phyloP scores from a whole-genome alignment of 2,888 invertebrate species.

The Clepsis dumicolana region DNA sequence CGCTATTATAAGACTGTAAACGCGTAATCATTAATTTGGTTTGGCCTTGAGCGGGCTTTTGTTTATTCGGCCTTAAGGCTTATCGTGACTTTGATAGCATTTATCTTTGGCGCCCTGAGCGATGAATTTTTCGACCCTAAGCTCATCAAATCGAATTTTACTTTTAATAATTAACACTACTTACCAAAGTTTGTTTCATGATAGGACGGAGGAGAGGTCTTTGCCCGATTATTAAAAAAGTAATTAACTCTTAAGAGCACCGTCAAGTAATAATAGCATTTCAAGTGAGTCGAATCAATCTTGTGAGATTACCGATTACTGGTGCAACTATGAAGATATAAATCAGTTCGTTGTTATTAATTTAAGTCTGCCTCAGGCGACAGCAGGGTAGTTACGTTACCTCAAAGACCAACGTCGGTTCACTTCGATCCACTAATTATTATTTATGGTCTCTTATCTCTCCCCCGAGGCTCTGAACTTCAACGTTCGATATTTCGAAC shows the following conservation, averaged over 20 bases:
- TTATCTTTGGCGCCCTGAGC: conserved; percentile 54
- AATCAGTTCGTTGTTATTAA: conserved; percentile 70
- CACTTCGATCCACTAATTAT: conserved; percentile 73
- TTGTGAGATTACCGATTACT: conserved; percentile 49
- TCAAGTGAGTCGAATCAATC: conserved; percentile 51
- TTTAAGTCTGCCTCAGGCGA: conserved; percentile 65
- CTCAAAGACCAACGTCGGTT: conserved; percentile 63
- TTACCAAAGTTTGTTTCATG: no score
- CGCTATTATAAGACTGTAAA: conserved; percentile 59
- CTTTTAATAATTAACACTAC: conserved; percentile 7
- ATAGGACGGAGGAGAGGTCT: not conserved
- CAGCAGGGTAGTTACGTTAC: conserved; percentile 64
- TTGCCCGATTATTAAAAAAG: not conserved
- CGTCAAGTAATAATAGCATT: conserved; percentile 51
- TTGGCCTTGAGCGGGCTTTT: conserved; percentile 58
- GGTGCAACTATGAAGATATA: conserved; percentile 65
- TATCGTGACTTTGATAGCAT: conserved; percentile 59
- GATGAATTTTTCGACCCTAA: conserved; percentile 49
- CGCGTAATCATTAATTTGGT: conserved; percentile 63
- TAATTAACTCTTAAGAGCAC: conserved; percentile 47
- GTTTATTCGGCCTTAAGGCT: conserved; percentile 54
- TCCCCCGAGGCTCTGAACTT: conserved; percentile 58
- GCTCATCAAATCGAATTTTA: conserved; percentile 49
- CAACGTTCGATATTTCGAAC: conserved; percentile 30
- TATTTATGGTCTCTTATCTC: conserved; percentile 72